Conservation (phyloP, 2,888 invertebrate species). For the Nebria salina region DNA sequence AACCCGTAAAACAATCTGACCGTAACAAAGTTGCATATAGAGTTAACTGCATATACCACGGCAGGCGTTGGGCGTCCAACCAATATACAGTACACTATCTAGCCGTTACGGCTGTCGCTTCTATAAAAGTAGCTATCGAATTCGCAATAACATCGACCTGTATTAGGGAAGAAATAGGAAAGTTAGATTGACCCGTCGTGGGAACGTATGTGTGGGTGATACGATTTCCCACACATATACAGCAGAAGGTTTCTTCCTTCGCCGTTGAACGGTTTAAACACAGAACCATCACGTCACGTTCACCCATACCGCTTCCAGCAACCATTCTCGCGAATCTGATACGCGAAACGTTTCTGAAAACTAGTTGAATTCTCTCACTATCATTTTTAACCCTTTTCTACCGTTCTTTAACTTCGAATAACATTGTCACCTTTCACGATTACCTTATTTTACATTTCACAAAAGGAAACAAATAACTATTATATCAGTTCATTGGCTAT, state of each 20-base stretch:
- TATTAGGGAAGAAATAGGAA: conserved; percentile 42
- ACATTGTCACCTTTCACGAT: not conserved
- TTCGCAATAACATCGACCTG: conserved; percentile 43
- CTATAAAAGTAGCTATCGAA: conserved; percentile 40
- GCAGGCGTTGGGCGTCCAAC: not conserved
- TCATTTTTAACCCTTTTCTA: not conserved
- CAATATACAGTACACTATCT: conserved; percentile 26
- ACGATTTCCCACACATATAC: not conserved
- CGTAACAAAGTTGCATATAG: conserved; percentile 36
- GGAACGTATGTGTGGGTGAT: not conserved
- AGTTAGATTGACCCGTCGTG: conserved; percentile 33
- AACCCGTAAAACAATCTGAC: conserved; percentile 42
- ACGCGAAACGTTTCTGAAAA: conserved; percentile 10
- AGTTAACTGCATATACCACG: conserved; percentile 31
- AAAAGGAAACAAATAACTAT: not conserved
- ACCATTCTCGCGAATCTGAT: conserved; percentile 14
- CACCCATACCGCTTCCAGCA: not conserved
- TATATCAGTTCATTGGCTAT: no score
- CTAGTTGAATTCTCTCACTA: conserved; percentile 2
- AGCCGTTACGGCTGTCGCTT: conserved; percentile 37
- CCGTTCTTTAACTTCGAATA: not conserved
- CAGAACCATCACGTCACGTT: not conserved
- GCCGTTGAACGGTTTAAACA: conserved; percentile 11
- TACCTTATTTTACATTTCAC: not conserved
- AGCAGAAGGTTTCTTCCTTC: not conserved